phyloP scores from a whole-genome alignment of 1,140 invertebrate genomes.

The Cardiocondyla obscurior region DNA sequence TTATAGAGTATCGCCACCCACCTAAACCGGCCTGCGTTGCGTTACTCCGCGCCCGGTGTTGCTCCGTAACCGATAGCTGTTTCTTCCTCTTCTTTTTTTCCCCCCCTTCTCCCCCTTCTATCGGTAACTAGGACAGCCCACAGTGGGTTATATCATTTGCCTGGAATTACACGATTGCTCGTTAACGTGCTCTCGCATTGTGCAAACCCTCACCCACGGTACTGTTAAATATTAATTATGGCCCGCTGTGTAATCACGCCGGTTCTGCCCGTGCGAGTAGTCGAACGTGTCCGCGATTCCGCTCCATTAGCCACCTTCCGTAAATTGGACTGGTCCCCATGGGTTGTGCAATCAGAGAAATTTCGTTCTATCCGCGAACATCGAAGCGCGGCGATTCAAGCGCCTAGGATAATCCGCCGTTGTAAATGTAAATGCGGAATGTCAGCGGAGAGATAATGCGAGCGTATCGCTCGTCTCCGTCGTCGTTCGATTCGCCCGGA shows the following conservation, averaged over 20 bases:
- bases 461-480: slow-evolving; percentile 16
- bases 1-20: slow-evolving; percentile 47
- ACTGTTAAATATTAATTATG: slow-evolving; percentile 47
- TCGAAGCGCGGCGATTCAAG: not conserved
- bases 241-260: not conserved
- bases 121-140: slow-evolving; percentile 50
- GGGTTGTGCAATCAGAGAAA: not conserved
- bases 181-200: slow-evolving; percentile 26
- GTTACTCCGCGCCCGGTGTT: slow-evolving; percentile 4
- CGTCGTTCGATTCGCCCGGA: slow-evolving; percentile 31
- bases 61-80: slow-evolving; percentile 8
- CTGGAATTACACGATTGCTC: slow-evolving; percentile 23
- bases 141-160: slow-evolving; percentile 28
- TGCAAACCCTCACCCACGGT: slow-evolving; percentile 42
- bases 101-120: too few species aligned
- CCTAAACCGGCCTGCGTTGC: slow-evolving; percentile 7
- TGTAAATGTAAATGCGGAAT: slow-evolving; percentile 36
- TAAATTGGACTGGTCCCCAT: slow-evolving; percentile 5
- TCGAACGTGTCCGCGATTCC: not conserved
- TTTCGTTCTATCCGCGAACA: not conserved
- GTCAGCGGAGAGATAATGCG: not conserved
- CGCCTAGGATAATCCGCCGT: not conserved
- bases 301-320: not conserved
- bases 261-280: not conserved
- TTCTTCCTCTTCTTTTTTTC: slow-evolving; percentile 2